Base-by-base conservation (phyloP, 2,797 vertebrate genomes). In the Delichon dasypus region DNA sequence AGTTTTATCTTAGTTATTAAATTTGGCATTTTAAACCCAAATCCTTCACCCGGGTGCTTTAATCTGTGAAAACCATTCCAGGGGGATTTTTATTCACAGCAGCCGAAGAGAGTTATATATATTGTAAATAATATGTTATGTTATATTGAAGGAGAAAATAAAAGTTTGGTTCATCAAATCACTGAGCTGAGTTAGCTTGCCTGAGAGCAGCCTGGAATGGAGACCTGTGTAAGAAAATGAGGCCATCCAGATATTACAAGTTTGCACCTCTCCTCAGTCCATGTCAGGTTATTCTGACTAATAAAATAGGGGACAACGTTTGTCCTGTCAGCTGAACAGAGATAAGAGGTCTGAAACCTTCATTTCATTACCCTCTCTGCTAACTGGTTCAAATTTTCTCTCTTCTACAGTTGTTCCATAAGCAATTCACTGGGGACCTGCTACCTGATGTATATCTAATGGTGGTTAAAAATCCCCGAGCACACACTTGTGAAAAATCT, bases 341-440 rank as follows among this genome's bases (percentile, higher is more conserved):
- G 66, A 90, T 90, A 91, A 94, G 70, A 83, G 51, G 30, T 36
- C 65, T 65, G 75, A 89, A 94, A 62, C 65, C 8, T 68, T 78
- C 73, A 83, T 94, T 94, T 94, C 79, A 84, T 89, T 75, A 83
- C 27, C 65, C 30, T 78, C 3, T 0, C 27, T 84, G 54, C 54
- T 89, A 87, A 79, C 84, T 88, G 72, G 44, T 80, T 92, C 68
- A 67, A 92, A 94, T 90, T 86, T 85, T 83, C 16, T 1, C 87
- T 73, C 45, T 75, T 88, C 85, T 84, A 58, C 62, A 72, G 76
- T 57, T 61, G 45, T 34, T 82, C 65, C 68, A 26, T 54, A 17
- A 83, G 79, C 50, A 88, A 51, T 65, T 91, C 82, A 22, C 11
- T 51, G 47, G 57, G 42, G 65, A 68, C 22, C 65, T 65, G 67